Base-by-base conservation (phyloP, 2,113 vertebrate species). In the Hucho hucho region DNA sequence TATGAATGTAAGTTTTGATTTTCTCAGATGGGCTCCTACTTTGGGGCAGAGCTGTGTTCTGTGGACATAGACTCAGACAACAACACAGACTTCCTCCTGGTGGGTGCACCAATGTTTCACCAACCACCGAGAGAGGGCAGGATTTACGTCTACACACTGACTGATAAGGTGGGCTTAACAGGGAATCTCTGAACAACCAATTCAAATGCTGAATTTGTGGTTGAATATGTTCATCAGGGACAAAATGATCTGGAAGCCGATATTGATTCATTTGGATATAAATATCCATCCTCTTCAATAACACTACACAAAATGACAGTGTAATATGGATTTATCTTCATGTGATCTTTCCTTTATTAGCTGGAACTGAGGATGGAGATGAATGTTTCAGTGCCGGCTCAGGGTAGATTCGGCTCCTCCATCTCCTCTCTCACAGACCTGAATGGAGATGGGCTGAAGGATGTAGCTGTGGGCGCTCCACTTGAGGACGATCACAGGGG, bases 21-120 rank as follows among this genome's bases (percentile, higher is more conserved):
- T 46, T 65, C 84, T 69, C 83, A 97, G 95, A 88, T 95, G 4
- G 95, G 95, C 20, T 95, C 95, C 25, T 96, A 95, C 83, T 97
- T 97, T 46, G 95, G 0, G 95, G 32, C 32, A 32, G 32, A 32
- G 32, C 32, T 32, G 6, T 32, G 32, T 6, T 32, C 32, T 32
- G 32, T 32, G 32, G 32, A 32, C 32, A 32, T 32, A 32, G 32
- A 32, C 32, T 32, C 32, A 32, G 32, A 32, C 32, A 6, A 1
- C 32, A 32, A 32, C 32, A 32, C 32, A 32, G 32, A 32, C 32
- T 32, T 32, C 32, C 32, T 32, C 32, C 6, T 32, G 32, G 32
- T 32, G 6, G 32, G 32, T 32, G 32, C 32, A 32, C 32, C 93
- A 0, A 28, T 92, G 66, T 93, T 93, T 84, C 89, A 93, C 64